Base-by-base conservation (phyloP, 2,888 invertebrate species). In the Pyrochroa serraticornis region DNA sequence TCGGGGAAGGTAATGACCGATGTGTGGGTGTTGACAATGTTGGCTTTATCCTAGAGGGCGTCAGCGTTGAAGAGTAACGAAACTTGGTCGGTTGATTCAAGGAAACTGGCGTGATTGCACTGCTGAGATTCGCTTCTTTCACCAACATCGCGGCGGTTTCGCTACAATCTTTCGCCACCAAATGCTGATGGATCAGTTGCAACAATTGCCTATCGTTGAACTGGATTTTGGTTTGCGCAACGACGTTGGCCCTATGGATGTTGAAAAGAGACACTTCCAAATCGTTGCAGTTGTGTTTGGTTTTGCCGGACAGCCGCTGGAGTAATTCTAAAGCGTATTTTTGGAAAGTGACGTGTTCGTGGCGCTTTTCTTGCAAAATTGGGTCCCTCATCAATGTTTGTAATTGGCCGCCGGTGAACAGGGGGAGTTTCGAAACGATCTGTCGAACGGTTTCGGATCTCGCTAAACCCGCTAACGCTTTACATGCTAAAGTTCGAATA, bases 311-410 rank as follows among this genome's bases (percentile, higher is more conserved):
- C 0, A 97, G 91, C 0, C 92, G 82, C 77, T 96, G 95, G 58
- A 99, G 83, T 35, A 99, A 80, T 71, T 95, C 93, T 7, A 94
- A 80, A 0, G 96, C 97, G 77, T 95, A 93, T 73, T 93, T 94
- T 79, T 97, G 97, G 78, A 99, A 99, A 79, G 90, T 88, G 0
- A 95, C 92, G 79, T 99, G 98, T 71, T 97, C 97, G 65, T 92
- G 90, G 0, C 96, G 85, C 78, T 96, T 97, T 79, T 99, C 98
- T 81, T 97, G 96, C 0, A 97, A 83, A 60, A 99, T 94, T 7
- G 98, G 98, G 79, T 97, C 97, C 50, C 94, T 90, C 93, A 97
- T 97, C 51, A 98, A 80, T 64, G 86, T 86, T 80, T 97, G 96
- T 71, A 98, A 85, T 77, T 95, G 94, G 8, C 95, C 95, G 71